These are phyloP conservation scores for Andrena trimmerana DNA, from an alignment of 2,888 invertebrate species.

Conservation along the genomic window DNA sequence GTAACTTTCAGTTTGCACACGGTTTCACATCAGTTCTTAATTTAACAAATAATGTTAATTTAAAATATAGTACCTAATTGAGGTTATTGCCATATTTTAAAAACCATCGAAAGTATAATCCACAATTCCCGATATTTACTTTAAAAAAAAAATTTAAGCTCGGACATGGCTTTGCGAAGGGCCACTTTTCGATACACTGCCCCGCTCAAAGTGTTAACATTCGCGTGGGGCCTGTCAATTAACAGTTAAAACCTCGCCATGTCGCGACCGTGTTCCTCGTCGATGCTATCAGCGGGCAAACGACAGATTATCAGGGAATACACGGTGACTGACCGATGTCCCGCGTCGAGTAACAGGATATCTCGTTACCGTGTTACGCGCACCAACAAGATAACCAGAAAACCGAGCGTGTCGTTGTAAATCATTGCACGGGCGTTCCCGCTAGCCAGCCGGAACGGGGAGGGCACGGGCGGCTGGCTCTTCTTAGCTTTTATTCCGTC, in stretches of 20 bases:
- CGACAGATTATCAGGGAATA: conserved; percentile 42
- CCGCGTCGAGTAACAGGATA: conserved; percentile 51
- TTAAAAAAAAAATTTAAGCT: too few relatives aligned
- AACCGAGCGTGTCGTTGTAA: conserved; percentile 51
- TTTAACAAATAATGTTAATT: too few relatives aligned
- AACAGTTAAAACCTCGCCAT: conserved; percentile 29
- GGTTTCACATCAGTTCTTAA: too few relatives aligned
- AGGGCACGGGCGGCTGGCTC: conserved; percentile 2
- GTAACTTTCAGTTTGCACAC: too few relatives aligned
- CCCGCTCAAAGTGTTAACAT: not conserved
- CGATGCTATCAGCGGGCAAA: conserved; percentile 10
- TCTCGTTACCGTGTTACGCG: conserved; percentile 62
- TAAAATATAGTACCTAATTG: too few relatives aligned
- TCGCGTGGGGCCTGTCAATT: conserved; percentile 29
- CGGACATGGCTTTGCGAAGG: too few relatives aligned
- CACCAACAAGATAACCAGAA: conserved; percentile 59
- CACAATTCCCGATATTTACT: too few relatives aligned
- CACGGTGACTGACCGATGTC: conserved; percentile 56
- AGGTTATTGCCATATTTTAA: too few relatives aligned
- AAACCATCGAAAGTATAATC: too few relatives aligned
- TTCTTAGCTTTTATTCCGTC: conserved; percentile 45
- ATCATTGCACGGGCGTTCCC: conserved; percentile 34
- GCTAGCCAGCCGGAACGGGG: not conserved
- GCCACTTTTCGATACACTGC: too few relatives aligned
- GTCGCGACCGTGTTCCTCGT: not conserved